These are phyloP conservation scores for Oxystoma pomonae DNA, from an alignment of 2,888 invertebrate species.

Conservation along the genomic window DNA sequence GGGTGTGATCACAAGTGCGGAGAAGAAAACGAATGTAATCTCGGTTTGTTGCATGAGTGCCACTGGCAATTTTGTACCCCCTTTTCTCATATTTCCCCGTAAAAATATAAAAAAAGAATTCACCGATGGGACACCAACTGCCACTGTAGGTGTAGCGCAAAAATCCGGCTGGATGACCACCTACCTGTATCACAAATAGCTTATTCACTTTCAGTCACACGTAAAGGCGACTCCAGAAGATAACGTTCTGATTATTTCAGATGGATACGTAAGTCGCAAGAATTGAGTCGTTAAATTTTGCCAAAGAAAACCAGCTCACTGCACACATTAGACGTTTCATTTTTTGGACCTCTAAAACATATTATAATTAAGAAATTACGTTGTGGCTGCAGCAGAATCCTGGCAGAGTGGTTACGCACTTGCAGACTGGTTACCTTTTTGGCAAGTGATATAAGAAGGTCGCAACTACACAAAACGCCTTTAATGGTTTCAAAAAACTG, in stretches of 20 bases:
- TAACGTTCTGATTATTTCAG: background rate
- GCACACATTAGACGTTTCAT: background rate
- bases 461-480: background rate
- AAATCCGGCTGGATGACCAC: constrained; percentile 5
- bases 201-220: constrained; percentile 5
- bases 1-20: background rate
- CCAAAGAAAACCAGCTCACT: background rate
- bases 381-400: background rate
- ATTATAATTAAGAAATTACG: background rate
- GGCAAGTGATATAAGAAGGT: background rate
- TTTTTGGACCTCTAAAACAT: background rate
- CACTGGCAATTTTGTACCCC: background rate
- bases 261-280: background rate
- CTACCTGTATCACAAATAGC: constrained; percentile 1
- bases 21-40: too few species aligned
- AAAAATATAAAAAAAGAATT: constrained; percentile 2
- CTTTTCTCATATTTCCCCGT: background rate
- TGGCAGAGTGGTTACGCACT: background rate
- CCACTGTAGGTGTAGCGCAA: constrained; percentile 3
- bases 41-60: too few species aligned
- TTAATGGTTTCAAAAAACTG: background rate
- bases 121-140: background rate
- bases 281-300: background rate
- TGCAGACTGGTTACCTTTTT: background rate
- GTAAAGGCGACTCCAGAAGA: background rate